Conservation (phyloP, 64 coral and sea anemone species). For the Catalaphyllia jardinei region DNA sequence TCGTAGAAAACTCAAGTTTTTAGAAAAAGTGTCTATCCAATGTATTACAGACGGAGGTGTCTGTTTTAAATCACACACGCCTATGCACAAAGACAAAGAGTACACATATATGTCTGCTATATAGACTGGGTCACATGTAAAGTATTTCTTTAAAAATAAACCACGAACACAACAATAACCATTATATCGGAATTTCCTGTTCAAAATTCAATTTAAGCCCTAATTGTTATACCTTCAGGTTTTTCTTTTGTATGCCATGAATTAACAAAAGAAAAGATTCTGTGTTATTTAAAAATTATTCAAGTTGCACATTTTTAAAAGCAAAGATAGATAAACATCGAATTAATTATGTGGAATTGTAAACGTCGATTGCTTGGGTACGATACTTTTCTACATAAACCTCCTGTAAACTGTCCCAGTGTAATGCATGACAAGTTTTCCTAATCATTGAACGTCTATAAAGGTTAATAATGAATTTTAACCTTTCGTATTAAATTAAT, state of each 20-base stretch:
- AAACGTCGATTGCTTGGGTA: background rate
- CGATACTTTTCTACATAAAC: background rate
- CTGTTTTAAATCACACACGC: no score
- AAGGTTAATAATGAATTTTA: background rate
- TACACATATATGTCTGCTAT: no score
- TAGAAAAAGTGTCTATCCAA: no score
- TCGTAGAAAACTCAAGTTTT: no score
- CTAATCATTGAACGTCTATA: background rate
- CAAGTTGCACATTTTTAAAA: background rate
- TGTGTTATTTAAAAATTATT: background rate
- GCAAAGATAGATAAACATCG: background rate
- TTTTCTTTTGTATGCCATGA: background rate
- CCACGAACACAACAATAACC: background rate
- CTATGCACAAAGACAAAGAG: no score
- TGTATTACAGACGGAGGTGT: no score
- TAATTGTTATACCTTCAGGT: background rate
- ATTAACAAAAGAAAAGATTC: background rate
- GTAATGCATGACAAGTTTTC: background rate
- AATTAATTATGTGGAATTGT: background rate
- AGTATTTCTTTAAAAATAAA: background rate
- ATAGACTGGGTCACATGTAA: background rate
- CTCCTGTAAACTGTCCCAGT: background rate
- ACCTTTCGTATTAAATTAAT: background rate
- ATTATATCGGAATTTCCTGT: background rate
- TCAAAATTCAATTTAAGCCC: background rate